A percentile compares a stretch with the other conserved stretches of the same genome.
phyloP scores from a whole-genome alignment of 2,888 invertebrate genomes.

The Xestia xanthographa region DNA sequence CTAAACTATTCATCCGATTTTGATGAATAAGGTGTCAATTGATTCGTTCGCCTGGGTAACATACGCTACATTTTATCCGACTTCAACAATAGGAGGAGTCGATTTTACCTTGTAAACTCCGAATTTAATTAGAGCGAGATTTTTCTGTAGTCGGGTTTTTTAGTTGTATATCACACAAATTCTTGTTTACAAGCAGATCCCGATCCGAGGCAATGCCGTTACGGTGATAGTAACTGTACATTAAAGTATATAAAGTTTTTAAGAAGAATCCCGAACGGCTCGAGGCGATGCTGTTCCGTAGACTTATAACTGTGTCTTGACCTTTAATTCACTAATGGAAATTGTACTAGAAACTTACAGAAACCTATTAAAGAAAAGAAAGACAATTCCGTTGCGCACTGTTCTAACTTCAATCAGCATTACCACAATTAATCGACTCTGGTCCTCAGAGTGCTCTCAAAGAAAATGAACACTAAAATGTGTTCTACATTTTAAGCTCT shows the following conservation, averaged over 20 bases:
- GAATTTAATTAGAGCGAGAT: too few species aligned
- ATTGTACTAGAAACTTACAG: background rate
- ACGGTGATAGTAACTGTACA: background rate
- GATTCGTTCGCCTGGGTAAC: too few species aligned
- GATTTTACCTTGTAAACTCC: too few species aligned
- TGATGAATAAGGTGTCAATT: too few species aligned
- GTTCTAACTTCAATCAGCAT: conserved; percentile 18
- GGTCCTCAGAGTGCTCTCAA: conserved; percentile 18
- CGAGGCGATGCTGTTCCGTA: background rate
- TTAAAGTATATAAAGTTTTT: background rate
- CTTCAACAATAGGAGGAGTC: too few species aligned
- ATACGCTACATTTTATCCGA: too few species aligned
- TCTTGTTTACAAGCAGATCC: background rate
- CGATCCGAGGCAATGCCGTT: background rate
- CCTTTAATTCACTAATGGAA: background rate
- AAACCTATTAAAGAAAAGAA: conserved; percentile 6
- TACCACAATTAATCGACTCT: conserved; percentile 23
- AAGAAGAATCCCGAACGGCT: background rate
- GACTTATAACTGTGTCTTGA: background rate
- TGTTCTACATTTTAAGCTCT: conserved; percentile 21
- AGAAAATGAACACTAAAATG: conserved; percentile 16
- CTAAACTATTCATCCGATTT: too few species aligned
- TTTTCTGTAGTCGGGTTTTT: too few species aligned
- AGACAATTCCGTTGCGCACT: conserved; percentile 6
- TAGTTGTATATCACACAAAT: too few species aligned